Percentiles rank a stretch among this genome's conserved stretches.
phyloP scores from a whole-genome alignment of 2,888 invertebrate genomes.

The Muschampia plurimacula region DNA sequence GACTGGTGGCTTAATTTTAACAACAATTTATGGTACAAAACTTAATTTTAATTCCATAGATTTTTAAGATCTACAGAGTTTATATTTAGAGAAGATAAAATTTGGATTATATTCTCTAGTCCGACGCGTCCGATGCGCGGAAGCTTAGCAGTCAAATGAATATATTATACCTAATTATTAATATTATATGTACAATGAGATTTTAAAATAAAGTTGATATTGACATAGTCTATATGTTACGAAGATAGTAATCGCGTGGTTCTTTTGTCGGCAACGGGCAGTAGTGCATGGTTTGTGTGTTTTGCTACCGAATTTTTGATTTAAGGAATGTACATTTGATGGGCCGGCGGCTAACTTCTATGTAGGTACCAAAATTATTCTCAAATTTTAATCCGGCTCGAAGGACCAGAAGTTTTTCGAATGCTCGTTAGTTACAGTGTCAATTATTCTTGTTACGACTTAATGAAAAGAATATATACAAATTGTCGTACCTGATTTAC shows the following conservation, averaged over 20 bases:
- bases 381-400: slow-evolving; percentile 39
- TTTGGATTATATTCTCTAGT: slow-evolving; percentile 55
- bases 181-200: slow-evolving; percentile 58
- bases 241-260: slow-evolving; percentile 67
- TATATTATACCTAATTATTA: slow-evolving; percentile 44
- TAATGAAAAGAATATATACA: slow-evolving; percentile 22
- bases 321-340: slow-evolving; percentile 51
- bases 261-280: slow-evolving; percentile 60
- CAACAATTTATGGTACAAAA: slow-evolving; percentile 80
- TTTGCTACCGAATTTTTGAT: slow-evolving; percentile 44
- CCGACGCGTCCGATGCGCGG: slow-evolving; percentile 39
- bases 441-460: slow-evolving; percentile 37
- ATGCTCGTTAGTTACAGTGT: slow-evolving; percentile 22
- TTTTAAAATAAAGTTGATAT: slow-evolving; percentile 61
- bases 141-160: slow-evolving; percentile 53
- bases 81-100: slow-evolving; percentile 72
- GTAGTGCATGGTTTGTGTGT: slow-evolving; percentile 53
- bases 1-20: slow-evolving; percentile 74
- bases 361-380: background rate
- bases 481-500: slow-evolving; percentile 39
- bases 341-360: slow-evolving; percentile 50
- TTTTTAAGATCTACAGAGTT: slow-evolving; percentile 79
- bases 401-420: slow-evolving; percentile 37
- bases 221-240: slow-evolving; percentile 63
- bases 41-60: slow-evolving; percentile 82